Conservation (phyloP, 2,888 invertebrate species). For the Bombylius discolor region DNA sequence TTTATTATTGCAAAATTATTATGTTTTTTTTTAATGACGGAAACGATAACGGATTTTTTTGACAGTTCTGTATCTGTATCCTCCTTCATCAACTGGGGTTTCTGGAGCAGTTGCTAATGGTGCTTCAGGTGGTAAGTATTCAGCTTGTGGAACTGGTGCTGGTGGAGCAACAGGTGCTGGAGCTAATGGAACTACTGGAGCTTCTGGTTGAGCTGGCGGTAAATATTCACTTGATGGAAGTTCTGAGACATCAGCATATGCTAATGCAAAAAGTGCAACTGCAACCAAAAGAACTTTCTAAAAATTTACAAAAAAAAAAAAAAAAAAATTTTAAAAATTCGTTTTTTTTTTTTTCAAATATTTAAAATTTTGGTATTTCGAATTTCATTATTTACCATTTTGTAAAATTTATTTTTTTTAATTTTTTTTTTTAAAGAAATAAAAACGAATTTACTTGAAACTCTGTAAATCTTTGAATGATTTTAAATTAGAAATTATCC, state of each 20-base stretch:
- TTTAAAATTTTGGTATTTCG: too few relatives aligned
- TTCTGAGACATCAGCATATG: background rate
- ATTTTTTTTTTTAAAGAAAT: background rate
- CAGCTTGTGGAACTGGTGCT: background rate
- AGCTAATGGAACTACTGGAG: background rate
- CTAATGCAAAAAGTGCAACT: background rate
- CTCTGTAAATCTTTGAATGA: background rate
- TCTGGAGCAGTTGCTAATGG: background rate
- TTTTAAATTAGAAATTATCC: background rate
- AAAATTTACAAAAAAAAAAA: background rate
- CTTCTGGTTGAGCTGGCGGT: background rate
- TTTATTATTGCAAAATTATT: too few relatives aligned
- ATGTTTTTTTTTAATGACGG: background rate
- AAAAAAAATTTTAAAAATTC: too few relatives aligned
- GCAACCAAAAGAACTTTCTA: background rate
- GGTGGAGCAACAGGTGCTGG: background rate
- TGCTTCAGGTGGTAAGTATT: background rate
- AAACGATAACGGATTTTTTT: background rate
- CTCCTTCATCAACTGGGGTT: background rate
- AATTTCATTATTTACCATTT: background rate
- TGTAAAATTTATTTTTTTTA: background rate
- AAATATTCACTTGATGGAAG: conserved; percentile 2
- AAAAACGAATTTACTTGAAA: background rate
- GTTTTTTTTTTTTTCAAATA: too few relatives aligned
- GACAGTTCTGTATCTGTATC: conserved; percentile 2